Percentiles rank a stretch among this genome's conserved stretches.
Conservation (phyloP, 2,888 invertebrate species). For the Yponomeuta cagnagella region DNA sequence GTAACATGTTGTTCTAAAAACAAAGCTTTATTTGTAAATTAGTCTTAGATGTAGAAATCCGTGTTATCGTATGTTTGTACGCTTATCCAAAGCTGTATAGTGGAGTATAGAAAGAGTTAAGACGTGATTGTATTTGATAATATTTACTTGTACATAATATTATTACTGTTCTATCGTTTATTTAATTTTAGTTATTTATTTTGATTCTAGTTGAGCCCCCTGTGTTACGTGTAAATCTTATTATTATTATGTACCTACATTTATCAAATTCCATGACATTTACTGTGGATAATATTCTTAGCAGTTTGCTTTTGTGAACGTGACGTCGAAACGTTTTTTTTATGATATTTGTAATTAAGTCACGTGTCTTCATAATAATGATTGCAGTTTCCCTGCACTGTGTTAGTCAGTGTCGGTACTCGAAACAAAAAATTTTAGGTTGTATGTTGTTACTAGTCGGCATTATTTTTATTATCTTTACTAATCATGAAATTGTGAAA, state of each 20-base stretch:
- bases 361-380: neutral
- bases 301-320: slow-evolving; percentile 20
- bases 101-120: slow-evolving; percentile 39
- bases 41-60: slow-evolving; percentile 53
- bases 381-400: neutral
- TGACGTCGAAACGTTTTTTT: neutral
- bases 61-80: slow-evolving; percentile 66
- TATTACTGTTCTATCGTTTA: slow-evolving; percentile 23
- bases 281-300: slow-evolving; percentile 29
- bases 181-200: slow-evolving; percentile 69
- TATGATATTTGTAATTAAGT: neutral
- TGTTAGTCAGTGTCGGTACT: neutral
- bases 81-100: slow-evolving; percentile 45
- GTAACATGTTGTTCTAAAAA: slow-evolving; percentile 66
- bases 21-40: slow-evolving; percentile 71
- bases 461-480: slow-evolving; percentile 28
- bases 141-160: slow-evolving; percentile 53
- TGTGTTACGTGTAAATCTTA: slow-evolving; percentile 32
- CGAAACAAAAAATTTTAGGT: slow-evolving; percentile 13
- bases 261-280: slow-evolving; percentile 51
- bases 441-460: slow-evolving; percentile 36
- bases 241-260: slow-evolving; percentile 6
- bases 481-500: slow-evolving; percentile 5
- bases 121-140: slow-evolving; percentile 6
- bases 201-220: slow-evolving; percentile 53